phyloP scores from a whole-genome alignment of 2,888 invertebrate species.

The Lasioglossum pauxillum region DNA sequence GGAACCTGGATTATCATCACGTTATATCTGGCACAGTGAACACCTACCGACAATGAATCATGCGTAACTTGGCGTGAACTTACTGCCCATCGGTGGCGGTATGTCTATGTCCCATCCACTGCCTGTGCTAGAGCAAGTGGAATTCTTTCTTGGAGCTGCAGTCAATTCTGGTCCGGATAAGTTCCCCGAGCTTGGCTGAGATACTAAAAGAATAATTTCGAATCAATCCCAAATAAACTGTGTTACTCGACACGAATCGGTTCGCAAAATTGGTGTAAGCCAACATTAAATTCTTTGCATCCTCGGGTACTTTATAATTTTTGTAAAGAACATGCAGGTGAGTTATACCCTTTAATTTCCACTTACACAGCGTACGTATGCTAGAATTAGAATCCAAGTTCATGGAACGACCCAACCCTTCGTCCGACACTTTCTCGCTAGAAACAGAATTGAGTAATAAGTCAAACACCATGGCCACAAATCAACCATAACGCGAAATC shows the following conservation, averaged over 20 bases:
- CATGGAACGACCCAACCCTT: slow-evolving; percentile 74
- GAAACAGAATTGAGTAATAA: slow-evolving; percentile 32
- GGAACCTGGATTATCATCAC: slow-evolving; percentile 74
- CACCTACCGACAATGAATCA: slow-evolving; percentile 10
- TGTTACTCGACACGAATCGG: background rate
- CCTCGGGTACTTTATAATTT: background rate
- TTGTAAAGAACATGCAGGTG: background rate
- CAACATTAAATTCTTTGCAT: background rate
- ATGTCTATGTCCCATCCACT: slow-evolving; percentile 82
- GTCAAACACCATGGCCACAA: slow-evolving; percentile 18
- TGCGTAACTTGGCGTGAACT: slow-evolving; percentile 57
- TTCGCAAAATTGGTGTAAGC: background rate
- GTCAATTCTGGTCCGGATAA: slow-evolving; percentile 78
- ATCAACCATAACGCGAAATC: slow-evolving; percentile 24
- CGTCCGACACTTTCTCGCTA: slow-evolving; percentile 77
- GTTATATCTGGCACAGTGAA: slow-evolving; percentile 31
- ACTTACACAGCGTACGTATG: slow-evolving; percentile 75
- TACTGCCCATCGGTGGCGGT: slow-evolving; percentile 74
- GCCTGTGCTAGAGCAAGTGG: slow-evolving; percentile 79
- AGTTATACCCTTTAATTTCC: background rate
- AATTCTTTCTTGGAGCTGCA: slow-evolving; percentile 77
- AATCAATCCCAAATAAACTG: background rate
- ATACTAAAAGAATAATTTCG: slow-evolving; percentile 69
- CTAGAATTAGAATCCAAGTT: slow-evolving; percentile 77
- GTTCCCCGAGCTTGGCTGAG: slow-evolving; percentile 79